Evolutionary conservation across 1,140 invertebrate species (phyloP).

Genomic region (Harpegnathos saltator): DNA sequence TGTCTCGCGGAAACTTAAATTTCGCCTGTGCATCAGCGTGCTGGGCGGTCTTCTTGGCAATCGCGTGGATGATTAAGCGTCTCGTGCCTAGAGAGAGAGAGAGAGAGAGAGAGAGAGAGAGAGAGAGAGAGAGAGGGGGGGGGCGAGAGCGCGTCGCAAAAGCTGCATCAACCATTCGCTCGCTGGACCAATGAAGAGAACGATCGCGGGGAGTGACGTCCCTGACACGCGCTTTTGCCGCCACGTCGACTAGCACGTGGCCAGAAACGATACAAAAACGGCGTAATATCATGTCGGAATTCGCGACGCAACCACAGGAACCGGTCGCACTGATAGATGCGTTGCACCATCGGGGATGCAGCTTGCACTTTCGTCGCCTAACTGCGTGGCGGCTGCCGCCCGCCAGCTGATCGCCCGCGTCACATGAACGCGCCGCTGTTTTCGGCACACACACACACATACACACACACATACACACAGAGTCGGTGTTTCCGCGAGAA

Average conservation of each 20-base stretch:
- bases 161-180: not conserved
- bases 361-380: conserved; percentile 48
- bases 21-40: not conserved
- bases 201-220: conserved; percentile 1
- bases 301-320: conserved; percentile 33
- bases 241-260: conserved; percentile 3
- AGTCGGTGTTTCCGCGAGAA: too few relatives aligned
- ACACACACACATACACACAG: too few relatives aligned
- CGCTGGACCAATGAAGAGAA: not conserved
- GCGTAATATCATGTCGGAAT: conserved; percentile 28
- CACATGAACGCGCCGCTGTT: conserved; percentile 34
- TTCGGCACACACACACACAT: too few relatives aligned
- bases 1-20: not conserved
- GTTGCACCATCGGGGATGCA: conserved; percentile 51
- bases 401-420: conserved; percentile 57
- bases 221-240: conserved; percentile 33
- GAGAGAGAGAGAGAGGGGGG: too few relatives aligned
- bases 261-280: not conserved
- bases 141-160: not conserved
- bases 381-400: not conserved
- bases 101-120: too few relatives aligned
- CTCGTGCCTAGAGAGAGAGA: too few relatives aligned
- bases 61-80: not conserved
- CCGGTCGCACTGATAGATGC: conserved; percentile 23
- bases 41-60: not conserved